Conservation (phyloP, 2,888 invertebrate species). For the Pandemis heparana region DNA sequence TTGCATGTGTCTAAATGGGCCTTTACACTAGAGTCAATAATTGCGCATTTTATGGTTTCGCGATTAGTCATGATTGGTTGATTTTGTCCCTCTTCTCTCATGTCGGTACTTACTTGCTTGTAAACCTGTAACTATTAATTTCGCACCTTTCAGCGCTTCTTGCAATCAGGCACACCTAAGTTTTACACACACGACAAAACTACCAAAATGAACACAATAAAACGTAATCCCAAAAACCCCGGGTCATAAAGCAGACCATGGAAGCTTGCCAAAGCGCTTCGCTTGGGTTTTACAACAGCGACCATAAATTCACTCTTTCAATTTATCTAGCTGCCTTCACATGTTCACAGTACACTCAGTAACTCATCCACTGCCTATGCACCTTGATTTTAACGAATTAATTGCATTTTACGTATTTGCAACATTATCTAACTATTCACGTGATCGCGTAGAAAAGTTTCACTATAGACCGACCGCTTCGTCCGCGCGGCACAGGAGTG, state of each 20-base stretch:
- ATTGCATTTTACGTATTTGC: neutral
- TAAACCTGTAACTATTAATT: too few species aligned
- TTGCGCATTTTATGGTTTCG: too few species aligned
- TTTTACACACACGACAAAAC: slow-evolving; percentile 5
- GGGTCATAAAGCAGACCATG: slow-evolving; percentile 26
- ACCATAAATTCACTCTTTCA: slow-evolving; percentile 36
- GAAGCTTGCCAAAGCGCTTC: slow-evolving; percentile 31
- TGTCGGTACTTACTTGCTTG: too few species aligned
- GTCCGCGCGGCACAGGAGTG: too few species aligned
- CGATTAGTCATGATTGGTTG: too few species aligned
- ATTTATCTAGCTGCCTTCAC: slow-evolving; percentile 29
- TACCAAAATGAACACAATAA: slow-evolving; percentile 16
- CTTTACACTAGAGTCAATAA: too few species aligned
- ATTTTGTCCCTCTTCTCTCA: too few species aligned
- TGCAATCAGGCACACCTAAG: neutral
- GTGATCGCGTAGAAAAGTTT: too few species aligned
- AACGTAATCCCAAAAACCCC: slow-evolving; percentile 21
- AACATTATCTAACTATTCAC: neutral
- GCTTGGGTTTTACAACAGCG: slow-evolving; percentile 25
- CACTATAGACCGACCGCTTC: too few species aligned
- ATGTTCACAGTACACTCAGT: neutral
- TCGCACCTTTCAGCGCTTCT: too few species aligned
- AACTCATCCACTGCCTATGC: neutral
- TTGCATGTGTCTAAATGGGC: too few species aligned
- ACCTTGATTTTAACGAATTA: neutral